Evolutionary conservation across 2,113 vertebrate species (phyloP).

Genomic region (Heterotis niloticus): DNA sequence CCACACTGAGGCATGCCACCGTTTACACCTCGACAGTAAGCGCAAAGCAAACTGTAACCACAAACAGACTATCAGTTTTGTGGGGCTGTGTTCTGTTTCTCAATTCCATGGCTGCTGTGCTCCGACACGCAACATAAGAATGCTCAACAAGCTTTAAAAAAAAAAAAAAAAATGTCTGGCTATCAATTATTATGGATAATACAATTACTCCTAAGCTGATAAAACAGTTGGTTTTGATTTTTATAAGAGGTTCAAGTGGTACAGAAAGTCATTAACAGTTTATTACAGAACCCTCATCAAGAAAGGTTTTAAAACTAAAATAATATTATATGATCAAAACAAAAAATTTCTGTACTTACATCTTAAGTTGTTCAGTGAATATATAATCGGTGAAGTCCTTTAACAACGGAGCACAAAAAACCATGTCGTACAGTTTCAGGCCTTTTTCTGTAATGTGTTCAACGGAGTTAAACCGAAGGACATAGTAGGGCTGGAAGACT

Average conservation of each 20-base stretch:
- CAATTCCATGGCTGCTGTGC: background rate
- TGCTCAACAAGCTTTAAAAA: no score
- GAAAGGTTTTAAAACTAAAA: background rate
- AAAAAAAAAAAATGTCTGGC: no score
- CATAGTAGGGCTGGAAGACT: constrained; percentile 84
- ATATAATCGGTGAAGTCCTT: constrained; percentile 87
- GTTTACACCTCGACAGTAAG: background rate
- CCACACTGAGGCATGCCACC: background rate
- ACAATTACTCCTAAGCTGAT: no score
- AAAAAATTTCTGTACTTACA: constrained; percentile 44
- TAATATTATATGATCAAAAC: background rate
- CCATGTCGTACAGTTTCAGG: constrained; percentile 67
- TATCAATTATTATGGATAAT: no score
- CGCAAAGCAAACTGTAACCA: background rate
- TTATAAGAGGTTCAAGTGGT: no score
- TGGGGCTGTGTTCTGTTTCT: background rate
- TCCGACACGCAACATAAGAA: no score
- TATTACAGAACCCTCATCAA: no score
- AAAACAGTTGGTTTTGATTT: no score
- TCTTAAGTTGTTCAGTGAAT: constrained; percentile 74
- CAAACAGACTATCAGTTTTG: background rate
- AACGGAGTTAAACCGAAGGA: constrained; percentile 78
- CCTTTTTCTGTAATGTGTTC: constrained; percentile 73
- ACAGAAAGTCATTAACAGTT: no score
- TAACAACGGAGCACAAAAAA: constrained; percentile 81